Percentiles rank a stretch among this genome's conserved stretches.
Conservation (phyloP, 2,113 vertebrate species). For the Tamias sibiricus region DNA sequence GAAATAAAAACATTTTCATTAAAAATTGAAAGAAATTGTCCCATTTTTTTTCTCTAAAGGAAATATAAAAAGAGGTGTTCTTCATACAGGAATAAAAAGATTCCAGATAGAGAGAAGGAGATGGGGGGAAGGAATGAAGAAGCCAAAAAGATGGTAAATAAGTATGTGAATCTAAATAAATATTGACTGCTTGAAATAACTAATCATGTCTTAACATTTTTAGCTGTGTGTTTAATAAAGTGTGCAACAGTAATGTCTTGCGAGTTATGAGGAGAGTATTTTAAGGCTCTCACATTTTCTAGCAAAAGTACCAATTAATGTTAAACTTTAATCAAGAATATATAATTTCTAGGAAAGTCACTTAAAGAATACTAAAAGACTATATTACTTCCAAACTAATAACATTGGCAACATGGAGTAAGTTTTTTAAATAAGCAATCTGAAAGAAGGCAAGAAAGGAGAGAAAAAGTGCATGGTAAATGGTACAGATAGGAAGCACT, state of each 20-base stretch:
- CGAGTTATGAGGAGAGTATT: background rate
- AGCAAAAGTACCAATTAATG: slow-evolving; percentile 6
- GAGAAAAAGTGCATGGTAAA: background rate
- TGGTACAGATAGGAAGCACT: background rate
- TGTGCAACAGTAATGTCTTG: background rate
- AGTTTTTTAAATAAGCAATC: background rate
- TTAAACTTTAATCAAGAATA: too few species aligned
- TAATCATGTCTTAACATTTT: background rate
- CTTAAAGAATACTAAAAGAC: slow-evolving; percentile 10
- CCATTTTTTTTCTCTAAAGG: slow-evolving; percentile 10
- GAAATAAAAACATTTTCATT: background rate
- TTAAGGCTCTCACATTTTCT: background rate
- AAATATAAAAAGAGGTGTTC: background rate
- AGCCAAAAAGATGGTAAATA: slow-evolving; percentile 11
- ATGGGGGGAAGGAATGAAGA: background rate
- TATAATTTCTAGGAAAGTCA: slow-evolving; percentile 16
- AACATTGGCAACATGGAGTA: background rate
- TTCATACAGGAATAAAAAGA: slow-evolving; percentile 32
- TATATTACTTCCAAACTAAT: slow-evolving; percentile 28
- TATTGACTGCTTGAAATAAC: background rate
- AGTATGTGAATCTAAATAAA: slow-evolving; percentile 17
- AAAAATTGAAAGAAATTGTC: slow-evolving; percentile 47
- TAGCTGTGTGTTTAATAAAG: slow-evolving; percentile 12
- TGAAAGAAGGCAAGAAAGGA: background rate
- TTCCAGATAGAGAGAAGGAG: background rate